Evolutionary conservation across 2,797 vertebrate genomes (phyloP), one percentile per base, ranked within the genome.

Genomic region (Coccyzus lansbergi): DNA sequence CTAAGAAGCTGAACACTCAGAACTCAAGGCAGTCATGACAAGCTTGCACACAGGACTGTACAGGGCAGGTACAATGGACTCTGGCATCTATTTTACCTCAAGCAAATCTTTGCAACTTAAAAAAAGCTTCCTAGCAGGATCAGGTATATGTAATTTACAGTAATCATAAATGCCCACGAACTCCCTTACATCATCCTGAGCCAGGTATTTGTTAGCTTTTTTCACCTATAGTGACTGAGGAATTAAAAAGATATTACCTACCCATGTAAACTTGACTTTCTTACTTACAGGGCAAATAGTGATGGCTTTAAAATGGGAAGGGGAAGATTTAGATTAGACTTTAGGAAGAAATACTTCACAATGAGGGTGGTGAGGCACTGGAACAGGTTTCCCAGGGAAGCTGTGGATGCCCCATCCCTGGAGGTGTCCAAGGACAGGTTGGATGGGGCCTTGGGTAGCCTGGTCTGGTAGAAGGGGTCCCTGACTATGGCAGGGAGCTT

Each of bases 11-110:
- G 68, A 68, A 48, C 3, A 5, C n/a, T 36, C n/a, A 15, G 51
- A 83, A 55, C 12, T 15, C 2, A 1, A n/a, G 36, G 26, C 13
- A 68, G 31, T n/a, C 3, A 7, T 2, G 21, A 46, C 0, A 1
- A 58, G 15, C 12, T 55, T 34, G 16, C 24, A 25, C 3, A n/a
- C 4, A 9, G 0, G 1, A 17, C 36, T 58, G 12, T 28, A 34
- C 3, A 11, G 9, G 53, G 15, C 75, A 55, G 28, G 34, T 4
- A 0, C 22, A 10, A 25, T 33, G 36, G 34, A 46, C 64, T 74
- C 74, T 7, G 49, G 6, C 5, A 21, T 2, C 20, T 71, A 5
- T 67, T 84, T 82, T 74, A 82, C 33, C 49, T 72, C 33, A 79
- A 76, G 20, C 4, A 38, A 15, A 49, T 58, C 8, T 44, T 76